Evolutionary conservation across 2,113 vertebrate species (phyloP).

Genomic region (Phylloscopus whistleri): DNA sequence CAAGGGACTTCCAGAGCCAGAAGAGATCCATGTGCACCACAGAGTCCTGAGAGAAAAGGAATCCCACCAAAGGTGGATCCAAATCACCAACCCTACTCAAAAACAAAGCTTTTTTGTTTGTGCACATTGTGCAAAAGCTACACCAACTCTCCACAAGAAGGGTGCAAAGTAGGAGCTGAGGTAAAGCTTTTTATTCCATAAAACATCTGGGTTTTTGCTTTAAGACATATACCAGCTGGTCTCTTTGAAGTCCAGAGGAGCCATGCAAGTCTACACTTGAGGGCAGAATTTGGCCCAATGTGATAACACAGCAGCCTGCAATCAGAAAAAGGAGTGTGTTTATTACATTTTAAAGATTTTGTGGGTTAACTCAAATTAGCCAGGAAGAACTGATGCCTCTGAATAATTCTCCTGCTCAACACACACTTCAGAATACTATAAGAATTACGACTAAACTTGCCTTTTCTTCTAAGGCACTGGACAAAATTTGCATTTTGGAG

Average conservation of each 20-base stretch:
- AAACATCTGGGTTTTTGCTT: constrained; percentile 6
- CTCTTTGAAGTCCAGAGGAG: constrained; percentile 54
- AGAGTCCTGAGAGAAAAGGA: neutral
- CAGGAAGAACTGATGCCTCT: neutral
- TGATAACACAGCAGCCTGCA: constrained; percentile 38
- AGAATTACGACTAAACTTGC: neutral
- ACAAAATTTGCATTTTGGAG: constrained; percentile 62
- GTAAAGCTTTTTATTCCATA: constrained; percentile 16
- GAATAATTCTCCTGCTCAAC: neutral
- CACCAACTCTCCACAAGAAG: neutral
- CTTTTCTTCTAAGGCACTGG: neutral
- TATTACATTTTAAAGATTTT: constrained; percentile 19
- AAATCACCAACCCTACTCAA: neutral
- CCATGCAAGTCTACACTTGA: constrained; percentile 27
- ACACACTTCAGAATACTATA: neutral
- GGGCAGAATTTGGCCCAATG: constrained; percentile 63
- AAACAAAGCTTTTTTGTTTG: neutral
- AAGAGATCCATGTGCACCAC: neutral
- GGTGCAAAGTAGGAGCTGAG: neutral
- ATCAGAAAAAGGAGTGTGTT: neutral
- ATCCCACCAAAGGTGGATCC: neutral
- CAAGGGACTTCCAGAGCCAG: neutral
- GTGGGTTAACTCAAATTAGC: constrained; percentile 24
- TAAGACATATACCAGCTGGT: neutral
- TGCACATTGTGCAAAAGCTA: neutral